These are phyloP conservation scores for Alauda arvensis DNA, from an alignment of 2,797 vertebrate species.

Conservation along the genomic window DNA sequence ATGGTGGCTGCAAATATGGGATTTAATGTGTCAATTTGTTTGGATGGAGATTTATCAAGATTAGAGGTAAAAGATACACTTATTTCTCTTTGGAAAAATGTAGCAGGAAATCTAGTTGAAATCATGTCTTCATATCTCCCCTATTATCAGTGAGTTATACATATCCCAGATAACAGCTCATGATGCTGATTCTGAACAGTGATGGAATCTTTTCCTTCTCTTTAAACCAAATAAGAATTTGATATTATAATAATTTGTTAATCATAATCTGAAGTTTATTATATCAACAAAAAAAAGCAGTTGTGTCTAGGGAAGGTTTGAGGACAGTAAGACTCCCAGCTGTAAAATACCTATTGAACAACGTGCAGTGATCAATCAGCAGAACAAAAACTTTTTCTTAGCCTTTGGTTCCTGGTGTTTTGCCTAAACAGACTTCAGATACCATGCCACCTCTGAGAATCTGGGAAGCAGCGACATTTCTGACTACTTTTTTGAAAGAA, in stretches of 20 bases:
- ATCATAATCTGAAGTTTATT: not conserved
- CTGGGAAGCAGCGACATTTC: not conserved
- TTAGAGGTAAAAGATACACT: not conserved
- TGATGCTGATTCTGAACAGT: not conserved
- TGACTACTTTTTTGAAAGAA: not conserved
- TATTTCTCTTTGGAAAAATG: not conserved
- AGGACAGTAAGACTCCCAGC: not conserved
- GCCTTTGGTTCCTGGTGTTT: not conserved
- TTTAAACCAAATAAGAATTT: not conserved
- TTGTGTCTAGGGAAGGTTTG: not conserved
- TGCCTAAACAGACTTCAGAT: not conserved
- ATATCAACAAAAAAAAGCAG: not conserved
- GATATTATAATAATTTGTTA: not conserved
- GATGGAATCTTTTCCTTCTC: not conserved
- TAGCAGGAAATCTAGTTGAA: not conserved
- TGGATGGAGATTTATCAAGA: not conserved
- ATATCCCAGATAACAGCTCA: not conserved
- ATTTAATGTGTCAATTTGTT: not conserved
- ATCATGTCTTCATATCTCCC: not conserved
- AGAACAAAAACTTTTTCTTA: not conserved
- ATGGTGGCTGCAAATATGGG: not conserved
- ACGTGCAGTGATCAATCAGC: not conserved
- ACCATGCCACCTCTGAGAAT: not conserved
- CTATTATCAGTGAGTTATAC: not conserved
- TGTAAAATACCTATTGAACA: not conserved